phyloP scores from a whole-genome alignment of 1,140 invertebrate genomes.

The Zelostemma sp. region DNA sequence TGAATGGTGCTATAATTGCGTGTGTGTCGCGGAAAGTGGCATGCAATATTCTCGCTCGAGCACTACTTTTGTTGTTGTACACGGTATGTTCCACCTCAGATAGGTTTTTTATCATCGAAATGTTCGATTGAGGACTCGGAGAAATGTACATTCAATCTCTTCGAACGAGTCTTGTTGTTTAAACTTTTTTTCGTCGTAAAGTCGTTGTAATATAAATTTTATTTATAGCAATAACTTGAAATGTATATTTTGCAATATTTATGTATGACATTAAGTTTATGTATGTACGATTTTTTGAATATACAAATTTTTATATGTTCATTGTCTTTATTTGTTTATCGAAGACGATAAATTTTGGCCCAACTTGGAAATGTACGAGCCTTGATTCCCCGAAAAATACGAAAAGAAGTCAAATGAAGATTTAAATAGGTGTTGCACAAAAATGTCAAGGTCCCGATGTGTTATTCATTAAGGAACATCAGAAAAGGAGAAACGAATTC shows the following conservation, averaged over 20 bases:
- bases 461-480: slow-evolving; percentile 9
- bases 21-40: not conserved
- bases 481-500: not conserved
- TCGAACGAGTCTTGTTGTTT: too few relatives aligned
- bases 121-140: not conserved
- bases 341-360: too few relatives aligned
- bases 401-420: not conserved
- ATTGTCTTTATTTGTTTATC: too few relatives aligned
- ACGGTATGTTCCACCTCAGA: not conserved
- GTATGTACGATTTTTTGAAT: too few relatives aligned
- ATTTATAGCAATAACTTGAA: too few relatives aligned
- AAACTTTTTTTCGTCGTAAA: too few relatives aligned
- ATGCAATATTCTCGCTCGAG: not conserved
- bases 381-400: not conserved
- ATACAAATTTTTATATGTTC: too few relatives aligned
- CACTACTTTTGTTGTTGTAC: not conserved
- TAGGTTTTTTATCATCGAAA: not conserved
- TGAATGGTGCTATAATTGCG: slow-evolving; percentile 1
- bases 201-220: too few relatives aligned
- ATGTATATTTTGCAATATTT: too few relatives aligned
- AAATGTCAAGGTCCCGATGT: slow-evolving; percentile 52
- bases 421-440: not conserved
- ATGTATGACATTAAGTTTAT: too few relatives aligned
- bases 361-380: too few relatives aligned
- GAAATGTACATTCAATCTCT: not conserved